These are phyloP conservation scores for Sphyrna mokarran DNA, from an alignment of 2,113 vertebrate species.

Conservation along the genomic window DNA sequence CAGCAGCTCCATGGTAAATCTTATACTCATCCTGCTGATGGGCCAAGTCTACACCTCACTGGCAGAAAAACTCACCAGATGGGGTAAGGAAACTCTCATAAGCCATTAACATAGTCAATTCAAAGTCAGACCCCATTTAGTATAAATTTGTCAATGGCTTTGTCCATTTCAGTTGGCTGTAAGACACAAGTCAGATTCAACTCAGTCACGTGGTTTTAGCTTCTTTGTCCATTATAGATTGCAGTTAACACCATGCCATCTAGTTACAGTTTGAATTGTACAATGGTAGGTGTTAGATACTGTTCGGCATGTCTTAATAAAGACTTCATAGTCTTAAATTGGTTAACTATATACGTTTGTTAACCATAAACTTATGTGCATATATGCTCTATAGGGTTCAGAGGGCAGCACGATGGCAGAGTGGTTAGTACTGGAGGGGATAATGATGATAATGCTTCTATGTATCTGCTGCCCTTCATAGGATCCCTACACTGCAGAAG, in stretches of 20 bases:
- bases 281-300: too few relatives aligned
- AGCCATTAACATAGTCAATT: background rate
- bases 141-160: background rate
- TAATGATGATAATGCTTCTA: too few relatives aligned
- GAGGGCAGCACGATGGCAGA: too few relatives aligned
- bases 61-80: conserved; percentile 68
- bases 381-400: too few relatives aligned
- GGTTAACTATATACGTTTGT: too few relatives aligned
- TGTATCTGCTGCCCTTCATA: too few relatives aligned
- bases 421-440: too few relatives aligned
- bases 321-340: too few relatives aligned
- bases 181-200: background rate
- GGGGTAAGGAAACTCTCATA: conserved; percentile 52
- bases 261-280: background rate
- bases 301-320: too few relatives aligned
- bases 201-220: background rate
- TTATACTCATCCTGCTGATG: conserved; percentile 65
- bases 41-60: conserved; percentile 63
- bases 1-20: conserved; percentile 64
- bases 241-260: background rate
- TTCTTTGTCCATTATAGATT: background rate
- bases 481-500: too few relatives aligned
- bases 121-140: background rate
- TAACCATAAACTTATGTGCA: too few relatives aligned
- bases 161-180: background rate